A percentile compares a stretch with the other conserved stretches of the same genome.
Conservation (phyloP, 2,888 invertebrate genomes). For the Drosophila formosana region DNA sequence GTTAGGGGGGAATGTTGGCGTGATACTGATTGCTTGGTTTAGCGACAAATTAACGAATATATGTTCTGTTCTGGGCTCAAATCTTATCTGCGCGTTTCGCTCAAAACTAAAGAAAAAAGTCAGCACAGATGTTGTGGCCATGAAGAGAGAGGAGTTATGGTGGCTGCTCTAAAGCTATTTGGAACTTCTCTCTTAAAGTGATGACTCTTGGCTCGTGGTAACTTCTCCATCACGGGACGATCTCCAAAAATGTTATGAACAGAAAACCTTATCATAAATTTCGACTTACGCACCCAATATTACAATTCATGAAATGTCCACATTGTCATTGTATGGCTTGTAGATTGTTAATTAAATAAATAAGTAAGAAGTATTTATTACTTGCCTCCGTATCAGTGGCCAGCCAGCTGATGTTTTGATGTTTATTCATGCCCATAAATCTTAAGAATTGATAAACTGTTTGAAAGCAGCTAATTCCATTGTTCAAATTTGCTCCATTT, state of each 20-base stretch:
- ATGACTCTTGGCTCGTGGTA: no score
- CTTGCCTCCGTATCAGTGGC: conserved; percentile 9
- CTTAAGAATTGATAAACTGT: conserved; percentile 44
- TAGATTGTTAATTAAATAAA: conserved; percentile 22
- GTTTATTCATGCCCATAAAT: conserved; percentile 40
- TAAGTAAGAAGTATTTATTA: conserved; percentile 13
- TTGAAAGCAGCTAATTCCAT: conserved; percentile 14
- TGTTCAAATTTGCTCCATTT: conserved; percentile 18
- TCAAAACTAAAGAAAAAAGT: conserved; percentile 38
- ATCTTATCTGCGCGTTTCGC: conserved; percentile 61
- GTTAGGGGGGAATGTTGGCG: conserved; percentile 34
- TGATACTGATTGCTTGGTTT: conserved; percentile 43
- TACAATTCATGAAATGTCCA: conserved; percentile 1
- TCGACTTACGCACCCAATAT: conserved; percentile 4
- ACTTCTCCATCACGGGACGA: not conserved
- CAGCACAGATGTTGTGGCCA: conserved; percentile 19
- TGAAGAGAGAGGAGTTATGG: conserved; percentile 26
- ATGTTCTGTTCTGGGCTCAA: conserved; percentile 41
- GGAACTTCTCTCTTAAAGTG: not conserved
- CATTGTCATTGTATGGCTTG: conserved; percentile 1
- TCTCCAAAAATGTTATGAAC: not conserved
- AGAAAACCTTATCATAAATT: not conserved
- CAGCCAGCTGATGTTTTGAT: conserved; percentile 9
- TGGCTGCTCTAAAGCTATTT: not conserved
- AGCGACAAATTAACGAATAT: conserved; percentile 51